These are phyloP conservation scores for Chironomus tentans DNA, from an alignment of 2,888 invertebrate species.

Conservation along the genomic window DNA sequence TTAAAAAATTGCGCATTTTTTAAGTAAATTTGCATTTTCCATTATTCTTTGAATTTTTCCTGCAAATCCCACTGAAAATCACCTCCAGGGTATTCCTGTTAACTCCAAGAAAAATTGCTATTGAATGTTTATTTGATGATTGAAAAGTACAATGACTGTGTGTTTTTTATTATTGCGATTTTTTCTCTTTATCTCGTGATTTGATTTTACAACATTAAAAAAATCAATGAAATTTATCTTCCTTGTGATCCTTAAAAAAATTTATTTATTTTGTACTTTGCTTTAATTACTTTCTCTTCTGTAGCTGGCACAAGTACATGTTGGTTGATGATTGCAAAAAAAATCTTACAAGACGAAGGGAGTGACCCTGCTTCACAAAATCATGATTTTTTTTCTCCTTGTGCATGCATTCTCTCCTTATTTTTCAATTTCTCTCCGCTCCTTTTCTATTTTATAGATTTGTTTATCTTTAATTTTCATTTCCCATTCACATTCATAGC, in stretches of 20 bases:
- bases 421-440: no score
- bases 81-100: no score
- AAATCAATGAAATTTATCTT: constrained; percentile 21
- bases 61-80: no score
- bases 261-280: constrained; percentile 14
- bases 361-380: constrained; percentile 4
- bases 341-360: neutral
- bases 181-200: neutral
- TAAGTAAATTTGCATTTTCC: no score
- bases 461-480: constrained; percentile 5
- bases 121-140: no score
- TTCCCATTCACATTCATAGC: neutral
- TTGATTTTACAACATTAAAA: neutral
- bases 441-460: neutral
- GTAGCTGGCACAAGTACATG: neutral
- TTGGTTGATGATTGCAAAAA: neutral
- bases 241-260: neutral
- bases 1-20: no score
- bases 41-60: no score
- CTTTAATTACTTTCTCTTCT: constrained; percentile 2
- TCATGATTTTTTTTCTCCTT: neutral
- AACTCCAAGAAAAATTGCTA: no score
- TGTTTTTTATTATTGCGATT: neutral
- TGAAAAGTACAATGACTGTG: neutral
- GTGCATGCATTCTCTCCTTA: no score